Evolutionary conservation across 2,797 vertebrate genomes (phyloP).

Genomic region (Protosalanx chinensis): DNA sequence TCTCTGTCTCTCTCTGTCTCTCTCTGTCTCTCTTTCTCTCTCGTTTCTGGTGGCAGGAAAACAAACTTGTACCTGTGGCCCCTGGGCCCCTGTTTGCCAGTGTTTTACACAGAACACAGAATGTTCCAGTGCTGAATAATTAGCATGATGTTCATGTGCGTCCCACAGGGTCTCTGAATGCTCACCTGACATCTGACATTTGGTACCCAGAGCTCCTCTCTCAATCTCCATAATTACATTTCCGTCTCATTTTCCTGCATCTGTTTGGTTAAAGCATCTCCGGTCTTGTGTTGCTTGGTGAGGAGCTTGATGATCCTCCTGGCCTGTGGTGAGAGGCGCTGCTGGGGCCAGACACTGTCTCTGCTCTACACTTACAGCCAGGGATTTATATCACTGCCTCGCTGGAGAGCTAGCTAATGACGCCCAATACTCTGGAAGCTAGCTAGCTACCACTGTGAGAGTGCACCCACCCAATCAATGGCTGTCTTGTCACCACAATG

Average conservation of each 20-base stretch:
- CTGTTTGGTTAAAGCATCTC: constrained; percentile 42
- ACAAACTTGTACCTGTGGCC: constrained; percentile 65
- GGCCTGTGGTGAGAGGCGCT: constrained; percentile 35
- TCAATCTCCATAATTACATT: constrained; percentile 74
- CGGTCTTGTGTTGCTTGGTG: constrained; percentile 12
- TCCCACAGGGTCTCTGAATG: constrained; percentile 69
- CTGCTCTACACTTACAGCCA: constrained; percentile 1
- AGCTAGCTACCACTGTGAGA: constrained; percentile 25
- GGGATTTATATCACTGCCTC: constrained; percentile 22
- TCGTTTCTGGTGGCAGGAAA: constrained; percentile 42
- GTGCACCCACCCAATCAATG: constrained; percentile 47
- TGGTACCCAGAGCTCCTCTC: constrained; percentile 68
- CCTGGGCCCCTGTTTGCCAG: constrained; percentile 65
- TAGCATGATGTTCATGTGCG: constrained; percentile 76
- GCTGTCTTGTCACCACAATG: constrained; percentile 50
- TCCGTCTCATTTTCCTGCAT: constrained; percentile 66
- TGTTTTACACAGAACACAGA: constrained; percentile 59
- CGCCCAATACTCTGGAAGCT: neutral
- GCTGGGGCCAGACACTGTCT: constrained; percentile 25
- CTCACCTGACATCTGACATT: constrained; percentile 77
- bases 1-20: constrained; percentile 26
- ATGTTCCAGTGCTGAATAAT: constrained; percentile 77
- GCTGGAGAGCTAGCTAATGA: constrained; percentile 8
- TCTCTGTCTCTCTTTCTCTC: constrained; percentile 49
- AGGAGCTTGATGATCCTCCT: constrained; percentile 22